These are phyloP conservation scores for Drosophila orosa DNA, from an alignment of 1,140 invertebrate species.

Conservation along the genomic window DNA sequence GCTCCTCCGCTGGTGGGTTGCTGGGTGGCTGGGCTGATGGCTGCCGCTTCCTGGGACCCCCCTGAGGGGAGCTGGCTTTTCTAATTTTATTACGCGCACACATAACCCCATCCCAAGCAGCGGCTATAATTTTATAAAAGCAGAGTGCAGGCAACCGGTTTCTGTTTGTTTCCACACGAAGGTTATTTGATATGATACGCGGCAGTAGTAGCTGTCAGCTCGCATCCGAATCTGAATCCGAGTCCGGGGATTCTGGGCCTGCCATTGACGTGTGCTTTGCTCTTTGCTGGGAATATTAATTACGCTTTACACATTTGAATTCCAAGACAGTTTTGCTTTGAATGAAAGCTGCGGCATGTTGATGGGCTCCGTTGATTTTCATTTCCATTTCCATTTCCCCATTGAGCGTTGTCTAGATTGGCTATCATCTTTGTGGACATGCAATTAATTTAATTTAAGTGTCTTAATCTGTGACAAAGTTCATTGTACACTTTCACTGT, in stretches of 20 bases:
- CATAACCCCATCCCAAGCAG: conserved; percentile 39
- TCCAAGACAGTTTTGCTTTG: conserved; percentile 19
- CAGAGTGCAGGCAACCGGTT: conserved; percentile 66
- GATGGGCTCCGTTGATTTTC: conserved; percentile 23
- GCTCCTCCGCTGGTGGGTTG: conserved; percentile 43
- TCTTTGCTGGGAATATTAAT: conserved; percentile 45
- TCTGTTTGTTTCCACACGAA: conserved; percentile 66
- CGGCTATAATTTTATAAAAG: conserved; percentile 29
- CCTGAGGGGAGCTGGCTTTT: conserved; percentile 58
- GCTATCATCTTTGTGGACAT: conserved; percentile 1
- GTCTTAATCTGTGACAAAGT: background rate
- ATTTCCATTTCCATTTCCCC: conserved; percentile 19
- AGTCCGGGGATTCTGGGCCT: conserved; percentile 28
- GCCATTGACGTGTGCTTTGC: conserved; percentile 42
- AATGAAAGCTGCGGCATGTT: conserved; percentile 32
- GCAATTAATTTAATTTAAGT: background rate
- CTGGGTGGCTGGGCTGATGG: conserved; percentile 19
- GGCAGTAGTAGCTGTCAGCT: conserved; percentile 23
- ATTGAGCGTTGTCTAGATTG: conserved; percentile 2
- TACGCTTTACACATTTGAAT: conserved; percentile 28
- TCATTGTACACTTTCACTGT: conserved; percentile 12
- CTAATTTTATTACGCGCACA: conserved; percentile 65
- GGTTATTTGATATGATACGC: conserved; percentile 77
- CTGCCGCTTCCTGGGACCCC: conserved; percentile 17
- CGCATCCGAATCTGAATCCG: conserved; percentile 21